Percentiles rank a stretch among this genome's conserved stretches.
These are phyloP conservation scores for Gobionotothen gibberifrons DNA, from an alignment of 2,797 vertebrate species.

Conservation along the genomic window DNA sequence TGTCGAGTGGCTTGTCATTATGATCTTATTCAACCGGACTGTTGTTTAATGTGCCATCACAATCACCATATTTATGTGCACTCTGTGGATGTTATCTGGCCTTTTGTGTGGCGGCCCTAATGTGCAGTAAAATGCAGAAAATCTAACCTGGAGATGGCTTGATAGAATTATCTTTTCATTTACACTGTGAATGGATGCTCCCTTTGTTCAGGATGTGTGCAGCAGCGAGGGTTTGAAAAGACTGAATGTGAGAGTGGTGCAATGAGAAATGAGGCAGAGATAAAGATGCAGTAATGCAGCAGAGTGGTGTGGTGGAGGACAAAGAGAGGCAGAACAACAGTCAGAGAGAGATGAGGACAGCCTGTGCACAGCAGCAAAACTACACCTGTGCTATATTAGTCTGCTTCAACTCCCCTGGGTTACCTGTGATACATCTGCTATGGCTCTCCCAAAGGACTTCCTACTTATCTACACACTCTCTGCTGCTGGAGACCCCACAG, in stretches of 20 bases:
- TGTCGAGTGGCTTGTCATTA: constrained; percentile 18
- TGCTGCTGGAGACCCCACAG: constrained; percentile 19
- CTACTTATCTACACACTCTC: background rate
- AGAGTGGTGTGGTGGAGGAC: constrained; percentile 15
- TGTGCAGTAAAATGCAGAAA: background rate
- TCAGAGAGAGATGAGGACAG: constrained; percentile 31
- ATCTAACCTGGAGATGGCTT: background rate
- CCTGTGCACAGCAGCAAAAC: background rate
- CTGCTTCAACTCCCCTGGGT: constrained; percentile 19
- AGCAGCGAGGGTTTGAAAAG: background rate
- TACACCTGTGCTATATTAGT: constrained; percentile 38
- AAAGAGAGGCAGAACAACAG: constrained; percentile 27
- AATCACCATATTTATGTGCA: constrained; percentile 6
- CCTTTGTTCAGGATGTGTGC: constrained; percentile 31
- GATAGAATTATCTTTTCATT: background rate
- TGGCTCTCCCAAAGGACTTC: constrained; percentile 7
- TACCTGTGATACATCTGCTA: constrained; percentile 34
- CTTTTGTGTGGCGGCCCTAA: background rate
- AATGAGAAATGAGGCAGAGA: constrained; percentile 2
- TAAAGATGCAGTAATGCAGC: constrained; percentile 20
- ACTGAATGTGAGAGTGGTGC: constrained; percentile 3
- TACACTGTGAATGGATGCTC: background rate
- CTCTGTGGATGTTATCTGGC: background rate
- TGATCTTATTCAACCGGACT: background rate
- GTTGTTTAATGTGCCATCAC: constrained; percentile 16